Base-by-base conservation (phyloP, 1,140 invertebrate species). In the Caenorhabditis briggsae region DNA sequence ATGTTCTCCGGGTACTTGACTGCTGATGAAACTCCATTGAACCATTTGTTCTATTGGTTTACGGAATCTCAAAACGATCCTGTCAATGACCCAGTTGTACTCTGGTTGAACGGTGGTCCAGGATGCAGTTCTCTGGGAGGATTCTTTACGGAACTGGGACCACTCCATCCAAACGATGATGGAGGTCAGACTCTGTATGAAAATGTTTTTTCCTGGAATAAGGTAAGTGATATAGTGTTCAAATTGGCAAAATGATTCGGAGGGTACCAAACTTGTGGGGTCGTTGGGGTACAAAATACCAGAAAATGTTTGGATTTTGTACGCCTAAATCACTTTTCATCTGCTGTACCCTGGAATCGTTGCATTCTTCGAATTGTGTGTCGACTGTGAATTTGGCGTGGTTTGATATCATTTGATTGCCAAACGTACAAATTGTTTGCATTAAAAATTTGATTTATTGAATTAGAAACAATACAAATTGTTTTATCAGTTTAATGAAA, bases 61-160 rank as follows among this genome's bases (percentile, higher is more conserved):
- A 90, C 93, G 46, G 93, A 94, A 88, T 93, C 93, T 50, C 89
- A 92, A 56, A 90, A 88, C 20, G 91, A 93, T 88, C 93, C 94
- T 9, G 82, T 83, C 6, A 90, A 87, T 33, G 94, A 93, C 88
- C 94, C 94, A 23, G 41, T 94, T 2, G 90, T 94, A 9, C 87
- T 94, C 23, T 94, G 94, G 94, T 88, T 94, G 88, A 94, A 94
- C 90, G 94, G 94, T 55, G 94, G 94, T 53, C 94, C 94, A 82
- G 94, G 94, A 3, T 94, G 94, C 88, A 93, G 92, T 88, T 94
- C 93, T 55, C 86, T 94, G 46, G 90, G 92, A 48, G 94, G 94
- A n/a, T 89, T 94, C 8, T 90, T 94, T 11, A 93, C 91, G 86
- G 94, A 94, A 89, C 89, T 93, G 88, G 94, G 94, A 11, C 94